These are phyloP conservation scores for Colletes gigas DNA, from an alignment of 1,140 invertebrate genomes.

Conservation along the genomic window DNA sequence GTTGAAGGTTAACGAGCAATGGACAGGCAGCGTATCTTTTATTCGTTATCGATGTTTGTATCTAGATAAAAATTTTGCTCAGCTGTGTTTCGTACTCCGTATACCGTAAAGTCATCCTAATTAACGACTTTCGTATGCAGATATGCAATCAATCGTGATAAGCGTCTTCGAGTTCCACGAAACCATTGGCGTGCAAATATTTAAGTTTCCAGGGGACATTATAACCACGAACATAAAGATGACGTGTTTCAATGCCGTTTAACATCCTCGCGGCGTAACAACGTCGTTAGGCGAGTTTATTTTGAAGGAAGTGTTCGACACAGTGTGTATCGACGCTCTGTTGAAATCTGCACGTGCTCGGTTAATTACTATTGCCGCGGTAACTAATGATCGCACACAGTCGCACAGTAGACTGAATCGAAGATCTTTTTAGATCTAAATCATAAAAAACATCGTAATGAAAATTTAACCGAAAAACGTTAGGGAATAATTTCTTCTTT, in stretches of 20 bases:
- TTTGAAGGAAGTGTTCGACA: neutral
- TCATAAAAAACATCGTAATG: too few relatives aligned
- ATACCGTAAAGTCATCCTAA: neutral
- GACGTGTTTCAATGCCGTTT: neutral
- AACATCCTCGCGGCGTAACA: neutral
- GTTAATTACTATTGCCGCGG: neutral
- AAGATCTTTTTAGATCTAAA: too few relatives aligned
- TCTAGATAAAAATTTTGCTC: too few relatives aligned
- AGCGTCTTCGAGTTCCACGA: neutral
- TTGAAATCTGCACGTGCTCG: conserved; percentile 17
- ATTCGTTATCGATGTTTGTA: too few relatives aligned
- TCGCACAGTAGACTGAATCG: too few relatives aligned
- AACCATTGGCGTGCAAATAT: neutral
- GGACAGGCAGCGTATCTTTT: too few relatives aligned
- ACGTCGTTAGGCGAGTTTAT: neutral
- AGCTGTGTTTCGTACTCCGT: neutral
- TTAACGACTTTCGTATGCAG: neutral
- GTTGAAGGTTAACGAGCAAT: too few relatives aligned
- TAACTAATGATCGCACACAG: neutral
- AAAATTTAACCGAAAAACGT: too few relatives aligned
- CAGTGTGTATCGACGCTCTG: neutral
- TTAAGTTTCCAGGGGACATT: neutral
- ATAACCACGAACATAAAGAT: neutral
- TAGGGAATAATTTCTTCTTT: too few relatives aligned
- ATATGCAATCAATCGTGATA: neutral